phyloP scores from a whole-genome alignment of 2,113 vertebrate species.

The Hyaena hyaena region DNA sequence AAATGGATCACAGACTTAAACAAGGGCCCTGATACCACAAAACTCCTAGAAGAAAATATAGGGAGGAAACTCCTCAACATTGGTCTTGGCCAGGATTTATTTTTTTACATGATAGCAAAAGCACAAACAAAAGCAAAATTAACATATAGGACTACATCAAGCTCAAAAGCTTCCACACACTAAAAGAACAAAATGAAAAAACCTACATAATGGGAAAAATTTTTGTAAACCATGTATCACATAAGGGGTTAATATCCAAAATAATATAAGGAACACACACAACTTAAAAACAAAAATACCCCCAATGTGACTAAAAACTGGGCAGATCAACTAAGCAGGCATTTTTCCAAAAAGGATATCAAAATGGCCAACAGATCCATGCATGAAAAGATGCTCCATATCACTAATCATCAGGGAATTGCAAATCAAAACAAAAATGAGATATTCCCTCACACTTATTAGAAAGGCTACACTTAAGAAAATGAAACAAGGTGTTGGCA shows the following conservation, averaged over 20 bases:
- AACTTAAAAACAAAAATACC: not conserved
- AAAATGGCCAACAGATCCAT: not conserved
- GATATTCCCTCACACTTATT: not conserved
- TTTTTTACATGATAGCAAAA: not conserved
- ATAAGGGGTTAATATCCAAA: constrained; percentile 7
- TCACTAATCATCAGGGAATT: not conserved
- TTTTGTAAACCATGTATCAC: not conserved
- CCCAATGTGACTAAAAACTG: not conserved
- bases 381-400: not conserved
- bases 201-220: not conserved
- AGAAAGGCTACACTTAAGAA: not conserved
- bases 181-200: not conserved
- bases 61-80: not conserved
- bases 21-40: not conserved
- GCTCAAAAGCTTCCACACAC: not conserved
- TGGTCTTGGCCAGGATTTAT: not conserved
- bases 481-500: not conserved
- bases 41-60: not conserved
- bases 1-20: not conserved
- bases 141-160: not conserved
- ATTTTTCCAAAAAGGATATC: not conserved
- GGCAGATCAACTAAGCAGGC: not conserved
- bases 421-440: not conserved
- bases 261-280: not conserved
- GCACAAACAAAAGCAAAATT: not conserved